Percentiles rank a stretch among this genome's conserved stretches.
Evolutionary conservation across 2,888 invertebrate species (phyloP).

Genomic region (Torymus aiolomorphi): DNA sequence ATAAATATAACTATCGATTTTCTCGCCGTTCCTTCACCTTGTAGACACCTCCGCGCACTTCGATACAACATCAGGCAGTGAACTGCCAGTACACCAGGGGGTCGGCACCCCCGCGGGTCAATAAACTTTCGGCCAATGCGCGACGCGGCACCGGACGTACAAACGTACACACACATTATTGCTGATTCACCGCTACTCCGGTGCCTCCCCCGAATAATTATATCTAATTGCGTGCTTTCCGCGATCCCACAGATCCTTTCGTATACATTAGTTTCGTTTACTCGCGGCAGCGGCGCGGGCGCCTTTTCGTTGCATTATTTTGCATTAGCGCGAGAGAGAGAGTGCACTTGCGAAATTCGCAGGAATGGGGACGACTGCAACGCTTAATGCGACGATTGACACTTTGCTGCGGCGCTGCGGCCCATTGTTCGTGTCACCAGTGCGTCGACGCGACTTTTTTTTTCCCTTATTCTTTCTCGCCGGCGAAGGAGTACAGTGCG

Average conservation of each 20-base stretch:
- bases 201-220: not conserved
- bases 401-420: conserved; percentile 54
- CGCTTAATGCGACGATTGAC: conserved; percentile 57
- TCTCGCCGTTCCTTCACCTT: no score
- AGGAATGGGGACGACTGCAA: conserved; percentile 36
- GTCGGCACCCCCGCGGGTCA: no score
- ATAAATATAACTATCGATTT: no score
- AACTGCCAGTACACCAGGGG: no score
- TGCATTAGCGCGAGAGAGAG: not conserved
- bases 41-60: no score
- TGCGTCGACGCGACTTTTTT: conserved; percentile 5
- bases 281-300: not conserved
- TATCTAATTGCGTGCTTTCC: conserved; percentile 9
- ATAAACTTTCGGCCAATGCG: no score
- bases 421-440: conserved; percentile 40
- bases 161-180: not conserved
- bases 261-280: not conserved
- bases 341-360: conserved; percentile 17
- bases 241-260: not conserved
- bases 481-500: not conserved
- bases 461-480: conserved; percentile 23
- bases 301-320: conserved; percentile 9
- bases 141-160: no score
- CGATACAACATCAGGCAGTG: no score
- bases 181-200: conserved; percentile 10